Evolutionary conservation across 2,113 vertebrate genomes (phyloP), one percentile per base, ranked within the genome.

Genomic region (Anhinga anhinga): DNA sequence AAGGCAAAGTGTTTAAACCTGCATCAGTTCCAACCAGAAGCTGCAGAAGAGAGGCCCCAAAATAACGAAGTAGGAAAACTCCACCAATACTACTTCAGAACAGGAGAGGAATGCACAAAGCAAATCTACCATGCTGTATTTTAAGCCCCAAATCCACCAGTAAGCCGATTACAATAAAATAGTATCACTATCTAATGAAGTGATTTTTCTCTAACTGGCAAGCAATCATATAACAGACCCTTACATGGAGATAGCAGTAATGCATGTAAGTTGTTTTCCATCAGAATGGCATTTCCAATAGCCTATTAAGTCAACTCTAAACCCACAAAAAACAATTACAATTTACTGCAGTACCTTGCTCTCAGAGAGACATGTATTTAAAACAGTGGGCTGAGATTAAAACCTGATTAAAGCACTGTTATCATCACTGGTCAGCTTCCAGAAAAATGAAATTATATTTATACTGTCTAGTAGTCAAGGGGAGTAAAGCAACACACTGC

Each of bases 81-180:
- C 38, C 88, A 69, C 52, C 70, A 92, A 9, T 59, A 15, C 17
- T 74, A 62, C 23, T 63, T 78, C n/a, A 50, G 82, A 83, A 86
- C 29, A 50, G 71, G 40, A 88, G 36, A 61, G 36, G 12, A 62
- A 15, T 55, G 42, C 76, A 88, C 23, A 94, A 69, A 78, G 76
- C 52, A 76, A 90, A 72, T 88, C 66, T 38, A 59, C 58, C 36
- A 61, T 36, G 53, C 86, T 79, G 61, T 59, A 87, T 85, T 89
- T 91, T 85, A 91, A 93, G 65, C 58, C 45, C 23, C 49, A 93
- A 94, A 92, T 91, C 71, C 90, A 91, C 42, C 72, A 55, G 7
- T 94, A 93, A 94, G 90, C 50, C 14, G 92, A 94, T 93, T 95
- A 90, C 72, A 88, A 88, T 78, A 62, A 81, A 79, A 91, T 86